Percentiles rank a stretch among this genome's conserved stretches.
These are phyloP conservation scores for Popillia japonica DNA, from an alignment of 1,140 invertebrate genomes.

Conservation along the genomic window DNA sequence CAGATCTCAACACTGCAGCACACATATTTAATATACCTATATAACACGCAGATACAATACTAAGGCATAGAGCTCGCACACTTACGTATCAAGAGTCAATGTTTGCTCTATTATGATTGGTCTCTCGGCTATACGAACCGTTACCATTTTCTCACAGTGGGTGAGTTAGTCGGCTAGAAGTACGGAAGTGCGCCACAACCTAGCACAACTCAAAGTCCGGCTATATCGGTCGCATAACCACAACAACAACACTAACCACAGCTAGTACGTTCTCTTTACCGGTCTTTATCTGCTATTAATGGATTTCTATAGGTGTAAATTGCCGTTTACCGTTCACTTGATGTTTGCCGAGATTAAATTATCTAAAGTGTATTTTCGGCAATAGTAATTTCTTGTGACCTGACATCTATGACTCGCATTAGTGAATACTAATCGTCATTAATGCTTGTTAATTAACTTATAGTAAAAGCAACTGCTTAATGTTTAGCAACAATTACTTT, in stretches of 20 bases:
- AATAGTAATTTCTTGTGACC: not conserved
- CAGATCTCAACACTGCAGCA: not conserved
- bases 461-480: too few relatives aligned
- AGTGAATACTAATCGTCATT: too few relatives aligned
- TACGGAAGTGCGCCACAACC: constrained; percentile 27
- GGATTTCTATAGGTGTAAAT: constrained; percentile 34
- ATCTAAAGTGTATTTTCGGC: constrained; percentile 17
- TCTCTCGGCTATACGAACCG: constrained; percentile 32
- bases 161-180: constrained; percentile 27
- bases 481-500: too few relatives aligned
- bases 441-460: too few relatives aligned
- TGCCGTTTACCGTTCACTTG: constrained; percentile 18
- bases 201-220: constrained; percentile 23
- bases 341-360: constrained; percentile 8
- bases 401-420: too few relatives aligned
- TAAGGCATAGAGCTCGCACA: not conserved
- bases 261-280: not conserved
- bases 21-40: constrained; percentile 17
- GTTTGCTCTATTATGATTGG: constrained; percentile 35
- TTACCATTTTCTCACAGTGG: constrained; percentile 31
- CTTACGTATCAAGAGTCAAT: constrained; percentile 26
- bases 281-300: constrained; percentile 33
- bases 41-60: constrained; percentile 2
- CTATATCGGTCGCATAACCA: constrained; percentile 5
- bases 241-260: not conserved